These are phyloP conservation scores for Lagodon rhomboides DNA, from an alignment of 2,797 vertebrate species.

Conservation along the genomic window DNA sequence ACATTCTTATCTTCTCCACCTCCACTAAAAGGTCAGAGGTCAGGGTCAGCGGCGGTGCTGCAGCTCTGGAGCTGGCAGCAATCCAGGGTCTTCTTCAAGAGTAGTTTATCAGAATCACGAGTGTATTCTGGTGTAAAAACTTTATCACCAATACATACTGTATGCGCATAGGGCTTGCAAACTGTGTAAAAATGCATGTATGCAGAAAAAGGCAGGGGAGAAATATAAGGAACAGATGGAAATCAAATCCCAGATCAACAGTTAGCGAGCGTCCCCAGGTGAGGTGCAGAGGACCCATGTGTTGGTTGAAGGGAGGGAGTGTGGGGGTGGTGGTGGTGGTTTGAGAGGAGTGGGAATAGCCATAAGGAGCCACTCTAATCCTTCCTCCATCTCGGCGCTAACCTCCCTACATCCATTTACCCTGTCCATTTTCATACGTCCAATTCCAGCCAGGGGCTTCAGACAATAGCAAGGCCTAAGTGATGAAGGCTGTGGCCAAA, in stretches of 20 bases:
- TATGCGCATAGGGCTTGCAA: too few species aligned
- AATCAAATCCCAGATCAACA: constrained; percentile 36
- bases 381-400: not conserved
- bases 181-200: not conserved
- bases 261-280: constrained; percentile 11
- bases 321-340: not conserved
- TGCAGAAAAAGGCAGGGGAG: not conserved
- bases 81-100: constrained; percentile 1
- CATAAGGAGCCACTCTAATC: not conserved
- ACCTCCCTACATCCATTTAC: not conserved
- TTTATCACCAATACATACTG: not conserved
- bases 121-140: not conserved
- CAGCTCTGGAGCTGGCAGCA: not conserved
- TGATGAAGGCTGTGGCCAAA: not conserved
- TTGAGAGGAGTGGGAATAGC: not conserved
- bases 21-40: constrained; percentile 5
- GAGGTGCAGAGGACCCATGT: constrained; percentile 25
- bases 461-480: not conserved
- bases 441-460: not conserved
- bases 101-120: not conserved
- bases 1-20: not conserved
- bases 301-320: not conserved
- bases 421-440: not conserved
- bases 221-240: constrained; percentile 32
- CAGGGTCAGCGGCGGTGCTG: not conserved